These are phyloP conservation scores for Pseudorectes ferrugineus DNA, from an alignment of 2,113 vertebrate genomes.

Conservation along the genomic window DNA sequence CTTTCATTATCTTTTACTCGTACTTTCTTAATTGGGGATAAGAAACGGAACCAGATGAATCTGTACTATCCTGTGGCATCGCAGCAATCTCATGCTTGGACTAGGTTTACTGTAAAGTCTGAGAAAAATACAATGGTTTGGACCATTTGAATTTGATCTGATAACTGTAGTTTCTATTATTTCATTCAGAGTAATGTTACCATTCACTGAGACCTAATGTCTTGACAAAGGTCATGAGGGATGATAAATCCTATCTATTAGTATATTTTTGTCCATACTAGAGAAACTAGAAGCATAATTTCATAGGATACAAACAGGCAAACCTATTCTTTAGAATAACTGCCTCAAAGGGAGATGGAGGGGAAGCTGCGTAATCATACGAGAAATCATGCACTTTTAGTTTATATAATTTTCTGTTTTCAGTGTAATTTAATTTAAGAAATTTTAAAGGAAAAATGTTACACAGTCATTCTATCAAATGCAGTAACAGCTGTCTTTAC, in stretches of 20 bases:
- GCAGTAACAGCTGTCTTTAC: constrained; percentile 59
- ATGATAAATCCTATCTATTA: background rate
- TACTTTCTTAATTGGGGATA: background rate
- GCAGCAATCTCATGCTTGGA: background rate
- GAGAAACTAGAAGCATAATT: background rate
- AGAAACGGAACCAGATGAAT: background rate
- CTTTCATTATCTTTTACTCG: background rate
- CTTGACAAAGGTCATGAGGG: background rate
- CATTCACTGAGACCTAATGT: background rate
- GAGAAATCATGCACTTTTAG: background rate
- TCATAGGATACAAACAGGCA: background rate
- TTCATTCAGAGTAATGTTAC: background rate
- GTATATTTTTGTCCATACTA: background rate
- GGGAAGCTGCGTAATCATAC: background rate
- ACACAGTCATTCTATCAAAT: constrained; percentile 46
- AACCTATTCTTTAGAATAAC: background rate
- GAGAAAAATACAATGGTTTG: background rate
- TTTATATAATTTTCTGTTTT: background rate
- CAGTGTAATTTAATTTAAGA: background rate
- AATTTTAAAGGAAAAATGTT: constrained; percentile 31
- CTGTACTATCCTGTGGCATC: background rate
- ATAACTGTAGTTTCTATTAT: background rate
- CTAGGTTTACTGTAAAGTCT: background rate
- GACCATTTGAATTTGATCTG: background rate
- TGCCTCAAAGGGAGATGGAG: background rate